A percentile compares a stretch with the other conserved stretches of the same genome.
phyloP scores from a whole-genome alignment of 2,888 invertebrate genomes.

The Ophioninae sp. region DNA sequence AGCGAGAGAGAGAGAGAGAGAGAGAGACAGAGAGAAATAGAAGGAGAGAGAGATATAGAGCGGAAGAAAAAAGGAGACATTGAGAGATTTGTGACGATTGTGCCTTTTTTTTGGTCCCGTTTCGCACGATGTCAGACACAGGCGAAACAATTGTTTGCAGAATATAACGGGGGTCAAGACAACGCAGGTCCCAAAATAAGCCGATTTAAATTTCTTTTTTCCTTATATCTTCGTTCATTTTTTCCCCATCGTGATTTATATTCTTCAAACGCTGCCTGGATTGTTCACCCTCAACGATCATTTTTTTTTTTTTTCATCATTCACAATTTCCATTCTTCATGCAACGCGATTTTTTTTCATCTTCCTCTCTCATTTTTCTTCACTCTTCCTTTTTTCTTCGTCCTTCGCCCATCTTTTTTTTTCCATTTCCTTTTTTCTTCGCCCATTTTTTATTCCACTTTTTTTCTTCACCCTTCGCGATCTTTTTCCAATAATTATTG shows the following conservation, averaged over 20 bases:
- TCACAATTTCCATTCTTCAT: too few relatives aligned
- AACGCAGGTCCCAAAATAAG: slow-evolving; percentile 71
- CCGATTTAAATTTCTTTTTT: slow-evolving; percentile 42
- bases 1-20: slow-evolving; percentile 58
- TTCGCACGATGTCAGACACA: slow-evolving; percentile 73
- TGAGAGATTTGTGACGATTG: slow-evolving; percentile 72
- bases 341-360: slow-evolving; percentile 16
- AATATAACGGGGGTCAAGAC: slow-evolving; percentile 69
- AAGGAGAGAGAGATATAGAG: slow-evolving; percentile 48
- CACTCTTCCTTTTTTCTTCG: neutral
- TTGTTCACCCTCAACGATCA: slow-evolving; percentile 44
- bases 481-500: neutral
- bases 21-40: slow-evolving; percentile 56
- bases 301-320: too few relatives aligned
- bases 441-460: neutral
- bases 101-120: slow-evolving; percentile 77
- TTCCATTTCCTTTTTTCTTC: neutral
- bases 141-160: slow-evolving; percentile 73
- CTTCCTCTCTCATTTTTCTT: slow-evolving; percentile 2
- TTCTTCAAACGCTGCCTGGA: neutral
- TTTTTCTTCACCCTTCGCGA: neutral
- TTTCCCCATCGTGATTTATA: neutral
- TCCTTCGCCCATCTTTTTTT: neutral
- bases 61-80: slow-evolving; percentile 51
- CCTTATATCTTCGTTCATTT: neutral